These are phyloP conservation scores for Thalassarche chlororhynchos DNA, from an alignment of 2,113 vertebrate genomes.

Conservation along the genomic window DNA sequence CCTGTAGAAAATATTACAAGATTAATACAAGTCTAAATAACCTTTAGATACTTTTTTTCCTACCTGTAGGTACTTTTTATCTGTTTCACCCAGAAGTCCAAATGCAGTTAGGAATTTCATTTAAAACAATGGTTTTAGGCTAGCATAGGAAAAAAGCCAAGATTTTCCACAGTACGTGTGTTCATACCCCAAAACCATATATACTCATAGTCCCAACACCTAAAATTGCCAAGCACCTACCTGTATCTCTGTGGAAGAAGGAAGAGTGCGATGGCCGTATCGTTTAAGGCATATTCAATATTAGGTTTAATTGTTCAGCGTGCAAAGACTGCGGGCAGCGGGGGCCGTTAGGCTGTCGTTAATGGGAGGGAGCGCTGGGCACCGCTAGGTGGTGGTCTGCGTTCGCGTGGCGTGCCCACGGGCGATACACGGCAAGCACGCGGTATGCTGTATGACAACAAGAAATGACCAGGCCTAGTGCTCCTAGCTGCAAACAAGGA, in stretches of 20 bases:
- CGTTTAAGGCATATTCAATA: not conserved
- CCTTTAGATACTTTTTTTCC: not conserved
- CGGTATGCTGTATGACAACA: not conserved
- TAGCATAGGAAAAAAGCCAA: not conserved
- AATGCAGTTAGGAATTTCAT: not conserved
- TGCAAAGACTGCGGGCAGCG: too few species aligned
- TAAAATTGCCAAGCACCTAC: not conserved
- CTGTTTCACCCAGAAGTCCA: not conserved
- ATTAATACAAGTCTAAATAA: not conserved
- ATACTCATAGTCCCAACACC: not conserved
- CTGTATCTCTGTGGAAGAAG: not conserved
- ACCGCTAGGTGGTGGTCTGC: too few species aligned
- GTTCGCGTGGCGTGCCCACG: too few species aligned
- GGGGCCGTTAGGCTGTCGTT: too few species aligned
- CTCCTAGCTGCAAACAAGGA: not conserved
- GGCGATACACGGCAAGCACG: too few species aligned
- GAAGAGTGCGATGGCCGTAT: fast-evolving
- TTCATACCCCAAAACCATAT: not conserved
- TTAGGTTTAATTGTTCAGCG: fast-evolving
- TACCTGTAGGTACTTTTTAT: not conserved
- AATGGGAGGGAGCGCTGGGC: too few species aligned
- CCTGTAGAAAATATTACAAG: not conserved
- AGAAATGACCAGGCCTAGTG: not conserved
- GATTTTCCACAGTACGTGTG: not conserved
- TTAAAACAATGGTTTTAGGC: not conserved